phyloP scores from a whole-genome alignment of 2,113 vertebrate species.

The Prunella himalayana region DNA sequence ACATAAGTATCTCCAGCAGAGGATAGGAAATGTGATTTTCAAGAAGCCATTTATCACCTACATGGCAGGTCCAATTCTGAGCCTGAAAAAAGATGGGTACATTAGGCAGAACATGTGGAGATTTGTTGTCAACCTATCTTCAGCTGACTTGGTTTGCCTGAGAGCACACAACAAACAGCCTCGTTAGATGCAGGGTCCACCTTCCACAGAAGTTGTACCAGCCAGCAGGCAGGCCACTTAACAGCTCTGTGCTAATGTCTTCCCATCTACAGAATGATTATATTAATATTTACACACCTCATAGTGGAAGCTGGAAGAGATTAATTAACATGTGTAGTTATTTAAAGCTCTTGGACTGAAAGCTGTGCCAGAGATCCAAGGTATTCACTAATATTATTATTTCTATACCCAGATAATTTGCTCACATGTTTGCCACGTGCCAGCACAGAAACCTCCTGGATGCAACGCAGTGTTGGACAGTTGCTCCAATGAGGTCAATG shows the following conservation, averaged over 20 bases:
- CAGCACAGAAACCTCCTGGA: not conserved
- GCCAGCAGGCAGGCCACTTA: not conserved
- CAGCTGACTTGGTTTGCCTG: not conserved
- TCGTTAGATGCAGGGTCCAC: not conserved
- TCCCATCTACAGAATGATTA: not conserved
- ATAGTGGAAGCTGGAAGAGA: not conserved
- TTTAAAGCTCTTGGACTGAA: constrained; percentile 1
- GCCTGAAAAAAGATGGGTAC: not conserved
- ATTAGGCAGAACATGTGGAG: not conserved
- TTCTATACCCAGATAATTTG: not conserved
- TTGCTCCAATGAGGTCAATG: not conserved
- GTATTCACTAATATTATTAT: not conserved
- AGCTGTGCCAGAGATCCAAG: not conserved
- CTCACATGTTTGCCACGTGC: not conserved
- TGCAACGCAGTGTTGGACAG: not conserved
- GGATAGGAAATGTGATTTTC: not conserved
- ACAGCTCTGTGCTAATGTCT: not conserved
- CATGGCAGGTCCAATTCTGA: not conserved
- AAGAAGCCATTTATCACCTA: not conserved
- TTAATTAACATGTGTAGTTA: constrained; percentile 16
- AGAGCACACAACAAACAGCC: not conserved
- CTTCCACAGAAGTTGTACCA: not conserved
- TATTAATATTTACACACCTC: not conserved
- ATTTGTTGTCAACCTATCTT: not conserved
- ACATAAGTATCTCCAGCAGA: not conserved